Base-by-base conservation (phyloP, 1,140 invertebrate species). In the Galendromus occidentalis region DNA sequence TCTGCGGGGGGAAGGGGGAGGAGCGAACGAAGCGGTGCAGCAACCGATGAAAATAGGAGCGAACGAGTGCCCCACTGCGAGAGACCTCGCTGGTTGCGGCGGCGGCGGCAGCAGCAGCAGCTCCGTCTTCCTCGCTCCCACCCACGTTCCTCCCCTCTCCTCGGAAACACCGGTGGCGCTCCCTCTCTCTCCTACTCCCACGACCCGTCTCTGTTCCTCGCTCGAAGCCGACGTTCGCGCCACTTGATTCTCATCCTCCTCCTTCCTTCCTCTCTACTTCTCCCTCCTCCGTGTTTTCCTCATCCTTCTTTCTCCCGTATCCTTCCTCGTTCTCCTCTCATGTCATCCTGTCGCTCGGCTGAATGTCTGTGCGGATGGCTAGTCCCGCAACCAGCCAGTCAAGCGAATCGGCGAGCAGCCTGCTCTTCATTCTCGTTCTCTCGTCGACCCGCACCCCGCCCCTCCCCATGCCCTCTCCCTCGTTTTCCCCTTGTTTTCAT, bases 321-420 rank as follows among this genome's bases (percentile, higher is more conserved):
- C 33, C 33, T 39, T 39, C 4, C 33, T 39, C 33, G 51, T 29
- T 33, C 51, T 59, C 51, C 51, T 59, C 51, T 9, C 51, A 20
- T 59, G 51, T 59, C 51, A 59, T 59, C 51, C 51, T 59, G 51
- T 59, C 22, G 25, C 51, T 39, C 9, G 33, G 33, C 33, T 39
- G 33, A 39, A 39, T 39, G 51, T 59, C 51, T 17, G 22, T 22
- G 4, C 33, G 33, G 4, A 39, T 39, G 33, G 33, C 33, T 39
- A 9, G 33, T 39, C 33, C 4, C n/a, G 51, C 14, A 25, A 59
- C n/a, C 25, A 59, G 51, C 25, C 25, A 25, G 51, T 59, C 22
- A 29, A 22, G 45, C 45, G 12, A 12, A 18, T 47, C 18, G 45
- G 18, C 45, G 18, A 47, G 18, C 18, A 7, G 45, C 12, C 51